Conservation (phyloP, 2,888 invertebrate species). For the Strigamia transsilvanica region DNA sequence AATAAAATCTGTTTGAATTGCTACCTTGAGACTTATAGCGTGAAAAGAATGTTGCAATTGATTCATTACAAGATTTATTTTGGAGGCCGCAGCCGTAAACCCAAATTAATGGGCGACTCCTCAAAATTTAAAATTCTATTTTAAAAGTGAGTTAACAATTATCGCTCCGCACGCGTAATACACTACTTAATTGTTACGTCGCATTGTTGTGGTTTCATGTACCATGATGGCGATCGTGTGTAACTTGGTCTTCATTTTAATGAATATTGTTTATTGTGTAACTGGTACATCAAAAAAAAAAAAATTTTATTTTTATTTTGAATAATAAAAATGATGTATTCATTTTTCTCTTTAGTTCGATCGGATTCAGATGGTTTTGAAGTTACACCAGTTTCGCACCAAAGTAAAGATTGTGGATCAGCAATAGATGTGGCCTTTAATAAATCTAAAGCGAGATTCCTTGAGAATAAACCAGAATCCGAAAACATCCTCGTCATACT, state of each 20-base stretch:
- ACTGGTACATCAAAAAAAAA: background rate
- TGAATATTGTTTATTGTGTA: background rate
- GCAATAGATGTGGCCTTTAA: background rate
- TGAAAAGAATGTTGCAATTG: background rate
- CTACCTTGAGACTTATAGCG: background rate
- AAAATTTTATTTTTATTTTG: background rate
- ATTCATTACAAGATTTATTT: conserved; percentile 32
- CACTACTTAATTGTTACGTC: background rate
- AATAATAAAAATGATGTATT: background rate
- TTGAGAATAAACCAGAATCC: background rate
- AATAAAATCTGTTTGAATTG: background rate
- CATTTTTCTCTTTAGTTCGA: background rate
- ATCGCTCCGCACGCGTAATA: background rate
- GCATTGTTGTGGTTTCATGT: background rate
- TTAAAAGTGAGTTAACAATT: background rate
- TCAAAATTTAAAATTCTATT: background rate
- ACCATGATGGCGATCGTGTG: background rate
- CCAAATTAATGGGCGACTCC: background rate
- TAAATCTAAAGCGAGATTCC: background rate
- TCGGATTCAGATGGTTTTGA: background rate
- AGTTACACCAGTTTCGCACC: background rate
- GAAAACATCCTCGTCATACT: background rate
- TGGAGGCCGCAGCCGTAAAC: background rate
- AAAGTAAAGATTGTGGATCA: background rate
- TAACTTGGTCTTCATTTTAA: background rate